Evolutionary conservation across 2,113 vertebrate genomes (phyloP).

Genomic region (Mastomys natalensis): DNA sequence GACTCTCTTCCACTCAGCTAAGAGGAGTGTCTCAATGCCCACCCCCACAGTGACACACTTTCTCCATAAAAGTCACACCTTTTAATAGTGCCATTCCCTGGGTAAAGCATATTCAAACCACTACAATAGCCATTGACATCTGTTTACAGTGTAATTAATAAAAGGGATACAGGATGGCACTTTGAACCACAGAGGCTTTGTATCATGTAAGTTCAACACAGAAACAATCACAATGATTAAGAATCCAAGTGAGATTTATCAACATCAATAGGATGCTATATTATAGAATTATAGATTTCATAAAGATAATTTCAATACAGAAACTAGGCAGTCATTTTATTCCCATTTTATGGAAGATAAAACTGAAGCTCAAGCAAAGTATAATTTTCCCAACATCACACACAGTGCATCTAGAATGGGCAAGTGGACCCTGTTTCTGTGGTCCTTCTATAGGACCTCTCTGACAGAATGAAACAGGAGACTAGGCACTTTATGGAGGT

Average conservation of each 20-base stretch:
- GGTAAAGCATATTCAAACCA: too few relatives aligned
- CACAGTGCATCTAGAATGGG: background rate
- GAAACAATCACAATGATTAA: background rate
- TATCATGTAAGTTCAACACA: background rate
- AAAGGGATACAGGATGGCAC: background rate
- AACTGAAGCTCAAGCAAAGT: background rate
- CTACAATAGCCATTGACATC: background rate
- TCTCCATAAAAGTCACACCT: too few relatives aligned
- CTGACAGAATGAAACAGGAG: background rate
- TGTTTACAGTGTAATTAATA: background rate
- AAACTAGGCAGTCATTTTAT: background rate
- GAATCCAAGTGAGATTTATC: too few relatives aligned
- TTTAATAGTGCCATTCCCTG: too few relatives aligned
- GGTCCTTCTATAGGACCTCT: background rate
- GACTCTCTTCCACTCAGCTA: too few relatives aligned
- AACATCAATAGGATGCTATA: background rate
- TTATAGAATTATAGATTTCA: background rate
- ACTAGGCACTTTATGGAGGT: background rate
- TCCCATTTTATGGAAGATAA: background rate
- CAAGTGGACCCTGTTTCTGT: background rate
- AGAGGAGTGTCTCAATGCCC: too few relatives aligned
- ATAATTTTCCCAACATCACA: background rate
- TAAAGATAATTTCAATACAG: background rate
- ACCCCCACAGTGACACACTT: too few relatives aligned
- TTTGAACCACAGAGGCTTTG: background rate